Evolutionary conservation across 1,140 invertebrate species (phyloP), one percentile per base, ranked within the genome.

Genomic region (Scaptomyza graminum): DNA sequence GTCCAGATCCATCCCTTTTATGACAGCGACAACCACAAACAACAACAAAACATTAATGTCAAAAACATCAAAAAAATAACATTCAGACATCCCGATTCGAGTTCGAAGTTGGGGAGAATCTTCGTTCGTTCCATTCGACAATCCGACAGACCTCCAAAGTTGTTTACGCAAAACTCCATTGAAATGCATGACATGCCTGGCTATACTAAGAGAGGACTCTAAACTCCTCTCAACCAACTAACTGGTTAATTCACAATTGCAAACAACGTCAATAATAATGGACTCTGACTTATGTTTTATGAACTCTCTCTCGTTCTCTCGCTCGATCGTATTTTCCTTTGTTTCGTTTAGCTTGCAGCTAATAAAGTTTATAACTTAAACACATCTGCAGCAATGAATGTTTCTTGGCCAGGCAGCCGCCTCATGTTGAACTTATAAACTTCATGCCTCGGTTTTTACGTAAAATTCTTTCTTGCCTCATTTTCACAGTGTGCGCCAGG

Each of bases 1-100:
- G 28, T 46, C 37, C 25, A 51, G 47, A 3, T 12, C 31, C 76
- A 79, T 59, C 66, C 63, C 60, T 82, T 82, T 83, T 83, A 78
- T 82, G 79, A 82, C 79, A 83, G 76, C 72, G 49, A 79, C 79
- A 76, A 64, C 72, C 64, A 55, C 47, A 57, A 82, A 82, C 67
- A 88, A 82, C 67, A 88, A 88, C 79, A 88, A 88, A 88, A 83
- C 83, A 88, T 83, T 79, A 83, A 83, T 88, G 83, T 88, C 83
- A 88, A 76, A 87, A 88, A 82, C 72, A 80, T 83, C 83, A 87
- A 71, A 88, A 87, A 66, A 63, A 74, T 44, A 63, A 63, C 49
- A 71, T 41, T 55, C 51, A 70, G 60, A 54, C 67, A 76, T 54
- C 50, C 61, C 39, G 50, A 55, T 55, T 64, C 13, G 39, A 13